Evolutionary conservation across 2,888 invertebrate genomes (phyloP).

Genomic region (Blera fallax): DNA sequence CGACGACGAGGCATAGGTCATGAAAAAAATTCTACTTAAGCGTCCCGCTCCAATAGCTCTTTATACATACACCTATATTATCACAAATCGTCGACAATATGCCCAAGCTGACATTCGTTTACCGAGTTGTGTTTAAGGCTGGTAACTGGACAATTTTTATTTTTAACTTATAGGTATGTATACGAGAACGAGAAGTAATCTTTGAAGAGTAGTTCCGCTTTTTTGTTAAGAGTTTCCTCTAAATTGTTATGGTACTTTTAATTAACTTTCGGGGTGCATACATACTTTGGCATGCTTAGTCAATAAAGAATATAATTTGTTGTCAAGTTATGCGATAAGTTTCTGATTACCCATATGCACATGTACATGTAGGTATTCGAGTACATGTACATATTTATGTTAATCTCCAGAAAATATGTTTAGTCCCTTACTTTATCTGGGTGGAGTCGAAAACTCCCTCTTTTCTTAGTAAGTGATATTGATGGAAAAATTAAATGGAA

Average conservation of each 20-base stretch:
- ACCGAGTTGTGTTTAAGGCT: background rate
- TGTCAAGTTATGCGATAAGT: background rate
- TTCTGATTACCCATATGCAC: background rate
- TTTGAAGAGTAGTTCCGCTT: slow-evolving; percentile 52
- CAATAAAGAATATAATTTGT: background rate
- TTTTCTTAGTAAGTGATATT: too few relatives aligned
- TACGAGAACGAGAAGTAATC: slow-evolving; percentile 13
- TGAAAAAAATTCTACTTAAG: background rate
- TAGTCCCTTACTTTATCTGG: background rate
- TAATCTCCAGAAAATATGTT: background rate
- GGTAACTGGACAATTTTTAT: slow-evolving; percentile 2
- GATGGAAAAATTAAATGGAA: too few relatives aligned
- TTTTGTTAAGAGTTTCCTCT: slow-evolving; percentile 44
- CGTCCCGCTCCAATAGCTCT: slow-evolving; percentile 47
- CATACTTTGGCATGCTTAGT: slow-evolving; percentile 1
- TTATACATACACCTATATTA: background rate
- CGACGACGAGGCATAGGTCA: slow-evolving; percentile 8
- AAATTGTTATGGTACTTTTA: slow-evolving; percentile 10
- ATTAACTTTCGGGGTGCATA: slow-evolving; percentile 14
- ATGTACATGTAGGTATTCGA: background rate
- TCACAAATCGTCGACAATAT: background rate
- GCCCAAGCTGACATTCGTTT: background rate
- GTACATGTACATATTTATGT: background rate
- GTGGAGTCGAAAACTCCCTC: too few relatives aligned
- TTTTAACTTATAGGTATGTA: background rate